These are phyloP conservation scores for Zhengitettix transpicula DNA, from an alignment of 2,888 invertebrate genomes.

Conservation along the genomic window DNA sequence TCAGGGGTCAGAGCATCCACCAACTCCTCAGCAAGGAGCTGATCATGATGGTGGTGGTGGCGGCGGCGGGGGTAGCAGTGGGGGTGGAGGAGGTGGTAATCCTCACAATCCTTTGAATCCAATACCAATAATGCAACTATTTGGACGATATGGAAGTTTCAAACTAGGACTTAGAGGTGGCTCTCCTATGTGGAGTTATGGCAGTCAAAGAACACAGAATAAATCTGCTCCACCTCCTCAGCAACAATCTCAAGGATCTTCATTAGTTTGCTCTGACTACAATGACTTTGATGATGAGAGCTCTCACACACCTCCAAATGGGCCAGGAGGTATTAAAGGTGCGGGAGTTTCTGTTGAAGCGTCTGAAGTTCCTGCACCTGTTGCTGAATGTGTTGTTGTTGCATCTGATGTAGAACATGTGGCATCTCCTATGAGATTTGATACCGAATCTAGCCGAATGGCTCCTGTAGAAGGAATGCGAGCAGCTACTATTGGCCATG, in stretches of 20 bases:
- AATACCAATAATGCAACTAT: slow-evolving; percentile 37
- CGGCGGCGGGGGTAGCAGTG: slow-evolving; percentile 15
- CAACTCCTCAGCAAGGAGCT: background rate
- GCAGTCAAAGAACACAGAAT: background rate
- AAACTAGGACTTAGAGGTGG: slow-evolving; percentile 34
- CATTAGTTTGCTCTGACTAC: slow-evolving; percentile 38
- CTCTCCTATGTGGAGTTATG: slow-evolving; percentile 18
- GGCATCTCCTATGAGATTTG: no score
- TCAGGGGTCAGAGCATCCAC: slow-evolving; percentile 3
- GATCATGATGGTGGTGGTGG: slow-evolving; percentile 16
- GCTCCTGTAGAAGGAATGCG: background rate
- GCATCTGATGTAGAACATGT: no score
- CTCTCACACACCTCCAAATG: slow-evolving; percentile 32
- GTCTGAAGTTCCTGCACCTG: background rate
- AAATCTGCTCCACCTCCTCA: background rate
- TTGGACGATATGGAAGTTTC: slow-evolving; percentile 39
- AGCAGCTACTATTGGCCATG: background rate
- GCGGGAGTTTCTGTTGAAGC: background rate
- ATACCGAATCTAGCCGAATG: no score
- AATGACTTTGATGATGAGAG: slow-evolving; percentile 40
- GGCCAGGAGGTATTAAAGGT: slow-evolving; percentile 1
- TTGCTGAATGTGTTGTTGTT: no score
- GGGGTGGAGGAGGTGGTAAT: slow-evolving; percentile 32
- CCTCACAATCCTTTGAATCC: slow-evolving; percentile 37
- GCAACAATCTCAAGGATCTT: slow-evolving; percentile 24